A percentile compares a stretch with the other conserved stretches of the same genome.
Evolutionary conservation across 2,797 vertebrate genomes (phyloP).

Genomic region (Tympanoctomys barrerae): DNA sequence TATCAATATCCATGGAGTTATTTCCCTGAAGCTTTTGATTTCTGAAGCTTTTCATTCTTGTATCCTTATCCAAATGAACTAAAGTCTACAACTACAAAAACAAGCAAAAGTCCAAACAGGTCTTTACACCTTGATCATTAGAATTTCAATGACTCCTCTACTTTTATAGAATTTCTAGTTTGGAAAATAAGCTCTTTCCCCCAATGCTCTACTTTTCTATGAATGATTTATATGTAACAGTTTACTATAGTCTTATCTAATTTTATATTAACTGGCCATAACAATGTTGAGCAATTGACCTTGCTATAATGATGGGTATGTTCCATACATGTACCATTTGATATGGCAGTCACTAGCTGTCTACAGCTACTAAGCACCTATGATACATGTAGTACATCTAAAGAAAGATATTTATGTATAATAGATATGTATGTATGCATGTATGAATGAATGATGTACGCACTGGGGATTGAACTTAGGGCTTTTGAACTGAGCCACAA

Average conservation of each 20-base stretch:
- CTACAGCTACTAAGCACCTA: background rate
- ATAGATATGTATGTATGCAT: background rate
- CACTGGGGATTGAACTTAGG: background rate
- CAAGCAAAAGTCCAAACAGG: slow-evolving; percentile 12
- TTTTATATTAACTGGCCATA: background rate
- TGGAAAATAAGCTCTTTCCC: slow-evolving; percentile 5
- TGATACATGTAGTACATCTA: background rate
- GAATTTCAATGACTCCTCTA: slow-evolving; percentile 5
- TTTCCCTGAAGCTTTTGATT: background rate
- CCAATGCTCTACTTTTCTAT: background rate
- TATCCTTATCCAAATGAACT: slow-evolving; percentile 28
- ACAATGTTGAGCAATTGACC: background rate
- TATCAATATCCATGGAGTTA: slow-evolving; percentile 11
- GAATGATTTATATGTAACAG: background rate
- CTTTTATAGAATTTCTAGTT: slow-evolving; percentile 48
- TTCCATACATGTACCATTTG: background rate
- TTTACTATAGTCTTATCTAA: background rate
- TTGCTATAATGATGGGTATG: background rate
- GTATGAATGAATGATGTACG: background rate
- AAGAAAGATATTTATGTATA: background rate
- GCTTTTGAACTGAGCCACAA: background rate
- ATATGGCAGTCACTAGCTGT: background rate
- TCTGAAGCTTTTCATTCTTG: slow-evolving; percentile 35
- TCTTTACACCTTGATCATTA: slow-evolving; percentile 24
- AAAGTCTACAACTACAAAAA: slow-evolving; percentile 33